These are phyloP conservation scores for Erebia aethiops DNA, from an alignment of 2,888 invertebrate species.

Conservation along the genomic window DNA sequence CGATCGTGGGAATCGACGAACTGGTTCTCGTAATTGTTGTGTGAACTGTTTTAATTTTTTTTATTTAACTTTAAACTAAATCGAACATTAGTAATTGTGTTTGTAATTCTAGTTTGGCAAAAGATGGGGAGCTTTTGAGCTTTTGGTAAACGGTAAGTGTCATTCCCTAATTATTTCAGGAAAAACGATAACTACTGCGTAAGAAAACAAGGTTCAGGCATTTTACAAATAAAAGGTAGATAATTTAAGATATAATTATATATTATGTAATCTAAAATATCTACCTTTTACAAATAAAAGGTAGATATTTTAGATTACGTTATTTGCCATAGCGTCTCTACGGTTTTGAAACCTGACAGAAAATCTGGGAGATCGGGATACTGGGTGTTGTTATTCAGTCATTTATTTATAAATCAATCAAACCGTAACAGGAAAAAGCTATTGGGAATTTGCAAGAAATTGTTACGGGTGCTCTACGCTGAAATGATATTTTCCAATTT, in stretches of 20 bases:
- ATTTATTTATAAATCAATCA: neutral
- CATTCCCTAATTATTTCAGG: neutral
- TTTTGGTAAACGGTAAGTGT: conserved; percentile 10
- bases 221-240: neutral
- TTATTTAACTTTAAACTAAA: neutral
- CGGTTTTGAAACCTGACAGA: neutral
- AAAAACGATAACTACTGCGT: neutral
- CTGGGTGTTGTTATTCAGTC: neutral
- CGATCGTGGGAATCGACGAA: conserved; percentile 9
- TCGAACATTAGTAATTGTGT: neutral
- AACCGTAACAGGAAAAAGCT: neutral
- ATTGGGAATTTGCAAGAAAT: neutral
- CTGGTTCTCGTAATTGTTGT: neutral
- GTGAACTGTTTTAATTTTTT: neutral
- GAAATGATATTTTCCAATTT: neutral
- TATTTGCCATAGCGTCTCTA: conserved; percentile 11
- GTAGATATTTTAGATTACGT: neutral
- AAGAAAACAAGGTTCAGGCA: neutral
- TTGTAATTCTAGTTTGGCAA: neutral
- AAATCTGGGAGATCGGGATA: neutral
- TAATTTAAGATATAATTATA: too few relatives aligned
- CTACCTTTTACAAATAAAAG: conserved; percentile 1
- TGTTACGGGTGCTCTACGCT: neutral
- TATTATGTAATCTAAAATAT: too few relatives aligned
- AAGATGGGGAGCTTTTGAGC: neutral